Evolutionary conservation across 2,113 vertebrate species (phyloP).

Genomic region (Ceyx melanurus): DNA sequence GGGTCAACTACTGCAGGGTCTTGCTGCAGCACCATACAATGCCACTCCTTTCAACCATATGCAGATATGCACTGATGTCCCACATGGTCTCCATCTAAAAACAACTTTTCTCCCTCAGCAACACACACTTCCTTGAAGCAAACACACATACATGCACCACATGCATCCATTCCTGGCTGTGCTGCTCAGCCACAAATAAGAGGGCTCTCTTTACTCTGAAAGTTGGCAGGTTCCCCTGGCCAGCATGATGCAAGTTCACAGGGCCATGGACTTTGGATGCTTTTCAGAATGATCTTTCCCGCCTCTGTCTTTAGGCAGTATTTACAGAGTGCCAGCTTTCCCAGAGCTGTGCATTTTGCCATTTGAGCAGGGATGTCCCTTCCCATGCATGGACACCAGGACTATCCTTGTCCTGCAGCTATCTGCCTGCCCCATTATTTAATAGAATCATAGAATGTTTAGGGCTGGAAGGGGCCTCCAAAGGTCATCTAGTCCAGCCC

Average conservation of each 20-base stretch:
- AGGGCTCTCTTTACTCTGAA: background rate
- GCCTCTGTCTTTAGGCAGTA: background rate
- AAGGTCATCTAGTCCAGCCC: no score
- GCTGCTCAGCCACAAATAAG: background rate
- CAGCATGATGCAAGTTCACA: background rate
- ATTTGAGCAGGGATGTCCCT: background rate
- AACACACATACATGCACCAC: background rate
- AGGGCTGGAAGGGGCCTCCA: no score
- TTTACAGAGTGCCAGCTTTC: background rate
- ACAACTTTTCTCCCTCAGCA: fast-evolving
- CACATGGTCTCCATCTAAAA: background rate
- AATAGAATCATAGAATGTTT: no score
- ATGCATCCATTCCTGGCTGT: background rate
- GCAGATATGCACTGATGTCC: no score
- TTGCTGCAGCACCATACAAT: fast-evolving
- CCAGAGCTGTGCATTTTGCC: background rate
- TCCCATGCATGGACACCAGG: background rate
- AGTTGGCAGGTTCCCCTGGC: background rate
- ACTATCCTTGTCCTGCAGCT: background rate
- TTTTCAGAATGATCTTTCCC: background rate
- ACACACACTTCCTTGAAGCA: background rate
- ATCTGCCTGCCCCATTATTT: background rate
- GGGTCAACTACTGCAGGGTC: background rate
- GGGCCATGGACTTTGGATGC: background rate
- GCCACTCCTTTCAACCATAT: background rate